phyloP scores from a whole-genome alignment of 2,888 invertebrate species.

The Parnassius smintheus region DNA sequence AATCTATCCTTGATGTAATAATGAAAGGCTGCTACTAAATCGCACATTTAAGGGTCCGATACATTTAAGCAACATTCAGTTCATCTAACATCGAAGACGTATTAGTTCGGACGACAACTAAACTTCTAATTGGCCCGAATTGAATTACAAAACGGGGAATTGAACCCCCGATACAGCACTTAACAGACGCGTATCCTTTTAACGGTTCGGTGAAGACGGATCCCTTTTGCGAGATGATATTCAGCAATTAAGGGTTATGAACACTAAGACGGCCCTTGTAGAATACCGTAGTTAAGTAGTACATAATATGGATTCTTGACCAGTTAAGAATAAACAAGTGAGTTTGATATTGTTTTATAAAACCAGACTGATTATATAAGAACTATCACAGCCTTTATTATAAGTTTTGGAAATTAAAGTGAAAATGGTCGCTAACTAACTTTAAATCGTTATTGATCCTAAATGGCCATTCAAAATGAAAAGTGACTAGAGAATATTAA shows the following conservation, averaged over 20 bases:
- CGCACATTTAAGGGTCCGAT: slow-evolving; percentile 39
- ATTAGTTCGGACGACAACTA: slow-evolving; percentile 65
- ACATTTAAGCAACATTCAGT: slow-evolving; percentile 42
- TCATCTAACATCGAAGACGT: slow-evolving; percentile 62
- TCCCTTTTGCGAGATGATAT: slow-evolving; percentile 72
- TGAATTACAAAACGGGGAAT: slow-evolving; percentile 77
- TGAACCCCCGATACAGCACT: slow-evolving; percentile 77
- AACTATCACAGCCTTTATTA: no score
- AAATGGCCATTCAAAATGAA: no score
- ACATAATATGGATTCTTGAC: no score
- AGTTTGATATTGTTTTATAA: no score
- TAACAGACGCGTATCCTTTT: slow-evolving; percentile 73
- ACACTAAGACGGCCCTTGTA: slow-evolving; percentile 36
- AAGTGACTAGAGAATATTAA: no score
- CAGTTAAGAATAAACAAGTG: no score
- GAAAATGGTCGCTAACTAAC: no score
- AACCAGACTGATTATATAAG: no score
- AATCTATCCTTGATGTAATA: neutral
- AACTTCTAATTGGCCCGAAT: slow-evolving; percentile 77
- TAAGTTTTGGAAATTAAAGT: no score
- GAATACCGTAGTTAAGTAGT: no score
- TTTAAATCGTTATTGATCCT: no score
- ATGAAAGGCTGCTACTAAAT: no score
- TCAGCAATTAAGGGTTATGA: slow-evolving; percentile 71
- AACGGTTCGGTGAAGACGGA: slow-evolving; percentile 77